Percentiles rank a stretch among this genome's conserved stretches.
Conservation (phyloP, 2,797 vertebrate genomes). For the Phalanger gymnotis region DNA sequence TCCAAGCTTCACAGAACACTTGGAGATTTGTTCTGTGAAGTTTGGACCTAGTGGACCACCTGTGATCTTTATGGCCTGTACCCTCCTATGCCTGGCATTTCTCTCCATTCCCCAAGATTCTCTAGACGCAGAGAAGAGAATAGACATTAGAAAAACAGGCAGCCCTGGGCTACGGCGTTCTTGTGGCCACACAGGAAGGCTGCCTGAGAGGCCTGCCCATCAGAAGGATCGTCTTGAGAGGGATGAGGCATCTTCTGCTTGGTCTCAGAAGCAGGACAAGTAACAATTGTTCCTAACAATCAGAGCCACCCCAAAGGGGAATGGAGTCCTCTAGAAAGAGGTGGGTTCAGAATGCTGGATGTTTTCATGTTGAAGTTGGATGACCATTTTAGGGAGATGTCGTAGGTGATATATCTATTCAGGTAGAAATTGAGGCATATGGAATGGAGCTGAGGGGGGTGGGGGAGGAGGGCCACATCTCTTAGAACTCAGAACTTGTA, state of each 20-base stretch:
- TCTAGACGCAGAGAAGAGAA: not conserved
- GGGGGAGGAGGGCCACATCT: not conserved
- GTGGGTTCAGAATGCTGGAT: not conserved
- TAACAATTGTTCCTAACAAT: not conserved
- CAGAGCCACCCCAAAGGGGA: not conserved
- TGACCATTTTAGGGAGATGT: not conserved
- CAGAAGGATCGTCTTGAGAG: not conserved
- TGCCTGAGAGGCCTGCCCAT: not conserved
- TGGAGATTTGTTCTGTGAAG: too few relatives aligned
- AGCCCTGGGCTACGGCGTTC: not conserved
- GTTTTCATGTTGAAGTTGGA: not conserved
- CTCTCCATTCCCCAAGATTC: not conserved
- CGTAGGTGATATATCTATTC: not conserved
- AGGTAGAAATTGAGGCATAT: not conserved
- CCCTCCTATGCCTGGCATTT: accelerated
- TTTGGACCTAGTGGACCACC: too few relatives aligned
- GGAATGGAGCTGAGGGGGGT: not conserved
- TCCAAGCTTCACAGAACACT: too few relatives aligned
- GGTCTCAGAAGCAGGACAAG: not conserved
- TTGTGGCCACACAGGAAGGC: not conserved
- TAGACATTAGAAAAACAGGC: not conserved
- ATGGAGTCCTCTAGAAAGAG: not conserved
- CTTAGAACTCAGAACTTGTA: not conserved
- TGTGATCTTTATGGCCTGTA: not conserved
- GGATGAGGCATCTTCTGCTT: not conserved